A percentile compares a stretch with the other conserved stretches of the same genome.
Evolutionary conservation across 2,797 vertebrate species (phyloP).

Genomic region (Helarctos malayanus): DNA sequence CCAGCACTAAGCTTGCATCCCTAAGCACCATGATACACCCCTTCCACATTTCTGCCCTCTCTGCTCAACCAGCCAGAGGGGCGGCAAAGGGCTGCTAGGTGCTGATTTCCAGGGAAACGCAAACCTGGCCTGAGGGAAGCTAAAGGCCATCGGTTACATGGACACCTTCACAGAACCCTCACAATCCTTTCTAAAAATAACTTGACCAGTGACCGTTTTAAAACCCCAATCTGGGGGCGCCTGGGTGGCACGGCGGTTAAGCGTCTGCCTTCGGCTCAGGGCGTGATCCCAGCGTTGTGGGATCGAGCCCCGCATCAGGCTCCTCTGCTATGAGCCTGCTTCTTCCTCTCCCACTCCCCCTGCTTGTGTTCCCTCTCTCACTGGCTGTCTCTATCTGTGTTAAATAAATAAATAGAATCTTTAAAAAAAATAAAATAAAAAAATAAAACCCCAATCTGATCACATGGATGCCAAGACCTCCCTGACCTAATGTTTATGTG

Average conservation of each 20-base stretch:
- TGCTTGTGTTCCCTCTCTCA: no score
- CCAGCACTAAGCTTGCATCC: accelerated
- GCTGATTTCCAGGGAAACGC: not conserved
- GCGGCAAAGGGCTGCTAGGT: not conserved
- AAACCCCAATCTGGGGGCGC: not conserved
- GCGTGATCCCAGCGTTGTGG: no score
- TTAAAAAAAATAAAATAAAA: no score
- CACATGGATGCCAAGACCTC: not conserved
- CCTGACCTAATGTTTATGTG: not conserved
- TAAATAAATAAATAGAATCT: no score
- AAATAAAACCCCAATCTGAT: not conserved
- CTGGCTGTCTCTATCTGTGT: no score
- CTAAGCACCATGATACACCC: not conserved
- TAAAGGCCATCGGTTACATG: not conserved
- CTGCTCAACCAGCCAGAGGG: not conserved
- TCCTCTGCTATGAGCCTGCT: no score
- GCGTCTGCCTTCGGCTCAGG: no score
- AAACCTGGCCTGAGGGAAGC: not conserved
- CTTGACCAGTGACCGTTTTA: not conserved
- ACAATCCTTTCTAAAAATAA: not conserved
- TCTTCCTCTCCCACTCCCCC: no score
- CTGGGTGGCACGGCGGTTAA: no score
- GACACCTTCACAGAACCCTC: not conserved
- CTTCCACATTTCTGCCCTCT: not conserved
- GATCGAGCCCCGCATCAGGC: no score